phyloP scores from a whole-genome alignment of 2,113 vertebrate species.

The Mastomys natalensis region DNA sequence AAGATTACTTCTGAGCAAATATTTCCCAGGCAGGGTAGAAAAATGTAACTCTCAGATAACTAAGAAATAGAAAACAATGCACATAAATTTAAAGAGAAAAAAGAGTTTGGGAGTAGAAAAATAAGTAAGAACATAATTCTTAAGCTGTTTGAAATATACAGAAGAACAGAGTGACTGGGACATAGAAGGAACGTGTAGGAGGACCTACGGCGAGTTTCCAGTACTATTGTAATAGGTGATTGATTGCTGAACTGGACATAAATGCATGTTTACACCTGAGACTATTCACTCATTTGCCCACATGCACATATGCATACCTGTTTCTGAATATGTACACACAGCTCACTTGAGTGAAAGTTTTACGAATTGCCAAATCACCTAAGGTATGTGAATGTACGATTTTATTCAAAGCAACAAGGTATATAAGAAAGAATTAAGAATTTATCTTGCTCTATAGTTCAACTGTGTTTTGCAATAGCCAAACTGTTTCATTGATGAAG shows the following conservation, averaged over 20 bases:
- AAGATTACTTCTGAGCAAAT: neutral
- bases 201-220: neutral
- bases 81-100: neutral
- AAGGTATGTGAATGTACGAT: neutral
- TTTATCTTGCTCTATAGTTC: neutral
- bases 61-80: neutral
- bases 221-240: neutral
- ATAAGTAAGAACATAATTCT: neutral
- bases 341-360: neutral
- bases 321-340: neutral
- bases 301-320: too few species aligned
- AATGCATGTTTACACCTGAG: neutral
- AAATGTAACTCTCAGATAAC: neutral
- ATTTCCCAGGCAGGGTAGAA: slow-evolving; percentile 32
- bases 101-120: neutral
- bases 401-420: neutral
- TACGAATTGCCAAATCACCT: neutral
- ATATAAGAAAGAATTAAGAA: neutral
- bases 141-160: neutral
- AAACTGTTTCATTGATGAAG: neutral
- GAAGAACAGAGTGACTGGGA: neutral
- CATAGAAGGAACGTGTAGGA: neutral
- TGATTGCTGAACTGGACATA: neutral
- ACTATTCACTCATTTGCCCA: neutral
- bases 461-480: neutral